phyloP scores from a whole-genome alignment of 2,888 invertebrate genomes.

The Trissolcus brochymenae region DNA sequence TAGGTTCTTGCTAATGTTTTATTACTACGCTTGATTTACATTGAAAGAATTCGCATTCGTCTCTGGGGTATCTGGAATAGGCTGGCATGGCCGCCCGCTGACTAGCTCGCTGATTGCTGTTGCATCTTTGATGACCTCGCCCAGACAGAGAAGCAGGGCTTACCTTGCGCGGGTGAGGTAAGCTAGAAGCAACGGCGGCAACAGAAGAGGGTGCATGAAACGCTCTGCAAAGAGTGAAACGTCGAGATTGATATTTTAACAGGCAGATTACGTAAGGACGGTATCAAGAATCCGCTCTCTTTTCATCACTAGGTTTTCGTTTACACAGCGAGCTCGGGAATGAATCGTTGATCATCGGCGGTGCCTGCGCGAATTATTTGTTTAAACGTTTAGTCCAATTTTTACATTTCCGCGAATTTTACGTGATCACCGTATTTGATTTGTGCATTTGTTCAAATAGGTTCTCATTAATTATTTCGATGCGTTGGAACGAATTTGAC shows the following conservation, averaged over 20 bases:
- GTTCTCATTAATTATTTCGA: neutral
- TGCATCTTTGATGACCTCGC: constrained; percentile 76
- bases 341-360: constrained; percentile 45
- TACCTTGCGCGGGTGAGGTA: constrained; percentile 45
- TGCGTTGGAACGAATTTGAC: neutral
- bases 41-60: constrained; percentile 72
- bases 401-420: constrained; percentile 10
- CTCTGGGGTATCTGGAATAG: constrained; percentile 62
- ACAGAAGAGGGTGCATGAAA: constrained; percentile 65
- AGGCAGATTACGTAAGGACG: constrained; percentile 73
- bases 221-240: constrained; percentile 73
- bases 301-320: constrained; percentile 22
- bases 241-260: constrained; percentile 75
- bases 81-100: constrained; percentile 69
- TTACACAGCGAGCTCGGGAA: constrained; percentile 25
- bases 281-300: constrained; percentile 45
- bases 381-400: constrained; percentile 37
- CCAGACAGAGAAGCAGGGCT: constrained; percentile 69
- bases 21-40: constrained; percentile 69
- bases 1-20: constrained; percentile 55
- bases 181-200: constrained; percentile 39
- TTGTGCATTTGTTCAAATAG: neutral
- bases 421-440: neutral
- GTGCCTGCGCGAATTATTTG: constrained; percentile 35
- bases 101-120: constrained; percentile 75